Evolutionary conservation across 37 sponge, comb jelly and placozoan genomes (phyloP).

Genomic region (Chondrilla cf. caribensis): DNA sequence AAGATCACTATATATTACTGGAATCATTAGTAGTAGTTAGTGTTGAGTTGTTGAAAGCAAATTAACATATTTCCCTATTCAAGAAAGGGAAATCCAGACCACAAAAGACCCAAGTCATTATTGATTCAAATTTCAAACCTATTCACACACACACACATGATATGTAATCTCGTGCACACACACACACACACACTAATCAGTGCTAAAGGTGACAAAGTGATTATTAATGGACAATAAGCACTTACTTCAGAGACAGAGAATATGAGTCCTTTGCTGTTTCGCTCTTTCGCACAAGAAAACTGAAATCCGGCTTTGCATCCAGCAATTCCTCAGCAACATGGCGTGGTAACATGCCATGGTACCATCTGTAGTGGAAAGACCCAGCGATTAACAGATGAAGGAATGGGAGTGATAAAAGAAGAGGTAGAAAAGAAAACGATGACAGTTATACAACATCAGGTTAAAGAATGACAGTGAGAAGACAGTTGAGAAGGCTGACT

Average conservation of each 20-base stretch:
- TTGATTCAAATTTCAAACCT: too few species aligned
- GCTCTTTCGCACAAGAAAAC: slow-evolving; percentile 76
- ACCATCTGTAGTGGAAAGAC: slow-evolving; percentile 55
- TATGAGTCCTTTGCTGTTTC: slow-evolving; percentile 62
- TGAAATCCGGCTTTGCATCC: slow-evolving; percentile 54
- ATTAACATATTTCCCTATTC: too few species aligned
- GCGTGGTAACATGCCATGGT: slow-evolving; percentile 52
- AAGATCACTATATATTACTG: too few species aligned
- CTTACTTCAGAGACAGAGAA: slow-evolving; percentile 79
- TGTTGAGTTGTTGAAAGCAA: too few species aligned
- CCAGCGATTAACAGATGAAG: too few species aligned
- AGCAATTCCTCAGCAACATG: slow-evolving; percentile 62
- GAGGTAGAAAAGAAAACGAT: too few species aligned
- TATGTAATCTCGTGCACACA: neutral
- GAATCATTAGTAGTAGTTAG: too few species aligned
- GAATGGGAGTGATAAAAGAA: too few species aligned
- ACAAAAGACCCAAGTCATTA: too few species aligned
- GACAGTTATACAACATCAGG: neutral
- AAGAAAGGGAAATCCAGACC: too few species aligned
- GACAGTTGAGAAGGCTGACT: neutral
- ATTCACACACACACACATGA: neutral
- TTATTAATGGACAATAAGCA: neutral
- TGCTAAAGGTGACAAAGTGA: too few species aligned
- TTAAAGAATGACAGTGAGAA: neutral
- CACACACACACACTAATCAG: neutral